These are phyloP conservation scores for Crenuchus spilurus DNA, from an alignment of 2,797 vertebrate genomes.

Conservation along the genomic window DNA sequence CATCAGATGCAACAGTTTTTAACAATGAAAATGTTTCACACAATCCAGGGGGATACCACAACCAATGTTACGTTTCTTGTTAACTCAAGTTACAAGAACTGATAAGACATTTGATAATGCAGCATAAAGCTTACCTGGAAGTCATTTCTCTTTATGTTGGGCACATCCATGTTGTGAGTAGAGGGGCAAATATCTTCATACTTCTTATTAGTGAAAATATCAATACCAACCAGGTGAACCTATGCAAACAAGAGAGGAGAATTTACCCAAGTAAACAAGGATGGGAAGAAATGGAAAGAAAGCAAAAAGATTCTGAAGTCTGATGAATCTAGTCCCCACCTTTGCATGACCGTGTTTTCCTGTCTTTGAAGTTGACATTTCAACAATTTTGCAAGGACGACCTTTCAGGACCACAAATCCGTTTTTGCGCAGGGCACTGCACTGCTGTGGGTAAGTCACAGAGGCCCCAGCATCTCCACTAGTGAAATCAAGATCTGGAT, in stretches of 20 bases:
- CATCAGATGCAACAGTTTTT: no score
- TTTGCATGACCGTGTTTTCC: slow-evolving; percentile 98
- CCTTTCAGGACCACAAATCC: slow-evolving; percentile 91
- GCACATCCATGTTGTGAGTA: slow-evolving; percentile 99
- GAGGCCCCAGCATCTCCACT: slow-evolving; percentile 92
- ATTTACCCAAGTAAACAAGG: neutral
- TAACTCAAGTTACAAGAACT: neutral
- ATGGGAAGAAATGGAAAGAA: neutral
- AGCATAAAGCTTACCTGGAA: slow-evolving; percentile 83
- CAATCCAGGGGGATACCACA: no score
- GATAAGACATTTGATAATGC: no score
- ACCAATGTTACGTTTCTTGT: no score
- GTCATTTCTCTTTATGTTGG: slow-evolving; percentile 94
- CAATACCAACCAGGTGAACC: slow-evolving; percentile 98
- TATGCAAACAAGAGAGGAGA: slow-evolving; percentile 52
- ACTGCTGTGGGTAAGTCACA: slow-evolving; percentile 88
- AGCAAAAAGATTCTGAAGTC: neutral
- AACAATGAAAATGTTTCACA: no score
- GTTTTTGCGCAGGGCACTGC: slow-evolving; percentile 95
- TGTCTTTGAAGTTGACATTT: slow-evolving; percentile 96
- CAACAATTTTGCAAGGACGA: slow-evolving; percentile 93
- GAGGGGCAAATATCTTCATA: slow-evolving; percentile 99
- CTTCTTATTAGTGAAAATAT: slow-evolving; percentile 98
- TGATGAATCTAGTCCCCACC: slow-evolving; percentile 71
- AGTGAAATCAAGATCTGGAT: slow-evolving; percentile 89